phyloP scores from a whole-genome alignment of 23 tunicate species.

The Phallusia fumigata region DNA sequence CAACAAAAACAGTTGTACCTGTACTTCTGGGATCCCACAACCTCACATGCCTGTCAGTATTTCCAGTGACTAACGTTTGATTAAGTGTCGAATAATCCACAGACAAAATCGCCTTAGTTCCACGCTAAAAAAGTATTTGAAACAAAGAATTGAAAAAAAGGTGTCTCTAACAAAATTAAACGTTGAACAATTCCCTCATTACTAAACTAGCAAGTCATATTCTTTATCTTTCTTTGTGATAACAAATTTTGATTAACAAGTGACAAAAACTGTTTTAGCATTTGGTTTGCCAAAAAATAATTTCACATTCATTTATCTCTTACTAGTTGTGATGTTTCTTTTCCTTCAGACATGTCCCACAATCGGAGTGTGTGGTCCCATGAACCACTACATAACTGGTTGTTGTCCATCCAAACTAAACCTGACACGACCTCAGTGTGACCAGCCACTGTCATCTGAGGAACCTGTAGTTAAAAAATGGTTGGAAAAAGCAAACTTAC shows the following conservation, averaged over 20 bases:
- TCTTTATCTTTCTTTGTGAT: no score
- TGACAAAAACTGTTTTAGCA: no score
- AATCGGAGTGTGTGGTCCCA: slow-evolving; percentile 85
- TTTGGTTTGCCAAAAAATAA: no score
- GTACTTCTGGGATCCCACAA: slow-evolving; percentile 89
- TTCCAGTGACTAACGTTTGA: slow-evolving; percentile 73
- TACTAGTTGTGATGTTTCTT: slow-evolving; percentile 38
- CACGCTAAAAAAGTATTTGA: slow-evolving; percentile 25
- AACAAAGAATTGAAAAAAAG: background rate
- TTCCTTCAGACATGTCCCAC: slow-evolving; percentile 62
- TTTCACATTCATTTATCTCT: background rate
- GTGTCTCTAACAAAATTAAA: background rate
- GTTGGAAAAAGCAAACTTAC: no score
- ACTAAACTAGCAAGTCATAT: no score
- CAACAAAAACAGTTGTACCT: slow-evolving; percentile 4
- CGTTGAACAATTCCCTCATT: no score
- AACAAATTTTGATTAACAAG: no score
- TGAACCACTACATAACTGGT: slow-evolving; percentile 65
- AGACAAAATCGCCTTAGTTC: slow-evolving; percentile 63
- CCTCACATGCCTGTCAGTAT: slow-evolving; percentile 84
- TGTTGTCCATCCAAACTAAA: slow-evolving; percentile 45
- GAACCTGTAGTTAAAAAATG: slow-evolving; percentile 22
- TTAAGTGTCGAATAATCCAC: slow-evolving; percentile 68
- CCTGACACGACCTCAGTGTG: slow-evolving; percentile 81
- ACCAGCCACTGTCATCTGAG: slow-evolving; percentile 55